These are phyloP conservation scores for Ciconia boyciana DNA, from an alignment of 2,113 vertebrate species.

Conservation along the genomic window DNA sequence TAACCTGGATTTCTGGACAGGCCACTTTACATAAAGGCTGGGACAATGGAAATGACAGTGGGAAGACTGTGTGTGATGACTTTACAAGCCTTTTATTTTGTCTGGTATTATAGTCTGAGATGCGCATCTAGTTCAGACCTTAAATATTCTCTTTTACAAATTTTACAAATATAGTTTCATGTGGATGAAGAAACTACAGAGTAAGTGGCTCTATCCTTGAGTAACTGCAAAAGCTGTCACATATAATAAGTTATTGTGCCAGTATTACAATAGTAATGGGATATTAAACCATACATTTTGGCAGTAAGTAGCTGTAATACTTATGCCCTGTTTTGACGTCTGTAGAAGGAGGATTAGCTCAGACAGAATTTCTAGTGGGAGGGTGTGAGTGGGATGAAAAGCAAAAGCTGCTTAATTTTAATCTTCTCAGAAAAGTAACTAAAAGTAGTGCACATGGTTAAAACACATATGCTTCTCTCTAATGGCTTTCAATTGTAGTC, in stretches of 20 bases:
- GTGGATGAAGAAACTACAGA: not conserved
- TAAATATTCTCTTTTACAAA: not conserved
- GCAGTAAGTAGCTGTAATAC: constrained; percentile 34
- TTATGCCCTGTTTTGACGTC: constrained; percentile 43
- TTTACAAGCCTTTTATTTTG: not conserved
- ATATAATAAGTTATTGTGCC: constrained; percentile 12
- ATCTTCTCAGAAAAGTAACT: constrained; percentile 53
- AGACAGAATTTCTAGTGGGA: constrained; percentile 54
- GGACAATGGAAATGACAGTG: not conserved
- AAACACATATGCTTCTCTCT: not conserved
- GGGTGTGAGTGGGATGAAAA: constrained; percentile 43
- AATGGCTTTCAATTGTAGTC: constrained; percentile 13
- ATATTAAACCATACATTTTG: constrained; percentile 33
- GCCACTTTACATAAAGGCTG: not conserved
- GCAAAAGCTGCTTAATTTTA: constrained; percentile 56
- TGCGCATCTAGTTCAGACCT: not conserved
- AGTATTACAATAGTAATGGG: constrained; percentile 39
- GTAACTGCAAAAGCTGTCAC: not conserved
- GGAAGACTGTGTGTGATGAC: not conserved
- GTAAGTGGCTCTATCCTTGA: constrained; percentile 29
- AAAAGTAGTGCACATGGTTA: not conserved
- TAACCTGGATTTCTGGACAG: not conserved
- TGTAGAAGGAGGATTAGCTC: constrained; percentile 51
- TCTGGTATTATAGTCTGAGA: not conserved
- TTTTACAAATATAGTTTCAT: not conserved